These are phyloP conservation scores for Nothocercus nigrocapillus DNA, from an alignment of 2,113 vertebrate species.

Conservation along the genomic window DNA sequence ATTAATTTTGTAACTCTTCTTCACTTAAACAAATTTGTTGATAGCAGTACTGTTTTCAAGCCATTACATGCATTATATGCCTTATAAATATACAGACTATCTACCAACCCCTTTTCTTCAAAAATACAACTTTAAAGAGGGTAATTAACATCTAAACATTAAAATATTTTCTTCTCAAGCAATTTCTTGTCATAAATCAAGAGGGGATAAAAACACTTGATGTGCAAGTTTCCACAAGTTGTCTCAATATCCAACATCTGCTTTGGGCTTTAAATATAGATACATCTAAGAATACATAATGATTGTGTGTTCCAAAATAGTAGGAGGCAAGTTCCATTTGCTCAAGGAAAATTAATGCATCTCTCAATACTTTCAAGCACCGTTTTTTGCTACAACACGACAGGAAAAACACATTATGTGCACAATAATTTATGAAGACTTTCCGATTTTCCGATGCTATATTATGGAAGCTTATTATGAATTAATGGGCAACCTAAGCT, in stretches of 20 bases:
- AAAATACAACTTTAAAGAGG: background rate
- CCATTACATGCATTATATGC: background rate
- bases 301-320: conserved; percentile 44
- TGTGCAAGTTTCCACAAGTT: conserved; percentile 16
- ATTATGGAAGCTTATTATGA: conserved; percentile 37
- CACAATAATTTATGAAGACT: conserved; percentile 35
- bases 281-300: conserved; percentile 42
- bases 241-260: conserved; percentile 41
- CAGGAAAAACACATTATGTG: conserved; percentile 32
- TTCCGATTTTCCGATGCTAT: conserved; percentile 19
- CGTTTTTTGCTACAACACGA: conserved; percentile 43
- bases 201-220: background rate
- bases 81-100: background rate
- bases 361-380: conserved; percentile 34
- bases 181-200: background rate
- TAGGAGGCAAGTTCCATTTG: conserved; percentile 61
- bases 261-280: conserved; percentile 58
- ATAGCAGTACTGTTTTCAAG: background rate
- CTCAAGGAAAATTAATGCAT: conserved; percentile 44
- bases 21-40: background rate
- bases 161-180: background rate
- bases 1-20: background rate
- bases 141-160: background rate
- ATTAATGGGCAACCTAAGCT: conserved; percentile 45
- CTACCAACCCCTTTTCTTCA: background rate